Base-by-base conservation (phyloP, 2,797 vertebrate genomes). In the Bradypodion ventrale region DNA sequence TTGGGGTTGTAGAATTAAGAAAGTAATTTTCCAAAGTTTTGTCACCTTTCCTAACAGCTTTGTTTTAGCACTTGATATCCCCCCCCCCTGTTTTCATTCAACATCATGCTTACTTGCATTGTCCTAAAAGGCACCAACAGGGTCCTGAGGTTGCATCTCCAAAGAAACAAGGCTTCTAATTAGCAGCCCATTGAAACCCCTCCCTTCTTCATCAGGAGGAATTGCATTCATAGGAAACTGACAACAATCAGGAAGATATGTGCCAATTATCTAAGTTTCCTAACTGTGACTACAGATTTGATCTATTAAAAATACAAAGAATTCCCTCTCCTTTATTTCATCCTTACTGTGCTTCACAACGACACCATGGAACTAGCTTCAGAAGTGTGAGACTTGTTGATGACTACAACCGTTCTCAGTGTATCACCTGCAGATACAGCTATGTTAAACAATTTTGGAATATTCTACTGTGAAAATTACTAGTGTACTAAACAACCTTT, bases 381-480 rank as follows among this genome's bases (percentile, higher is more conserved):
- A 82, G 63, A 91, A 76, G 68, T 85, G 87, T 92, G 91, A 93
- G 74, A 89, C 46, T 15, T 35, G 65, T 27, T 56, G 75, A 91
- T 82, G 65, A 62, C 42, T 91, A 88, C 86, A 89, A 93, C 87
- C 78, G 77, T 91, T 93, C 77, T 87, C 93, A 78, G 69, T 68
- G 40, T 90, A 83, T 89, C 91, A 86, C 83, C 75, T 91, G 82
- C 40, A 78, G 35, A 90, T 92, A 91, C 83, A 91, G 89, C 86
- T 90, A 63, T 73, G 70, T 79, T 91, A 88, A 86, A 82, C 29
- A 56, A 78, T 32, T 76, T 35, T 81, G 77, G 83, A 68, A 62
- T 74, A 37, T 49, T 75, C 35, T 82, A 5, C 52, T 83, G 85
- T 85, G 88, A 91, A 88, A 92, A 85, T 63, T 60, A 44, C 65